A percentile compares a stretch with the other conserved stretches of the same genome.
Conservation (phyloP, 2,888 invertebrate genomes). For the Flexamia atlantica region DNA sequence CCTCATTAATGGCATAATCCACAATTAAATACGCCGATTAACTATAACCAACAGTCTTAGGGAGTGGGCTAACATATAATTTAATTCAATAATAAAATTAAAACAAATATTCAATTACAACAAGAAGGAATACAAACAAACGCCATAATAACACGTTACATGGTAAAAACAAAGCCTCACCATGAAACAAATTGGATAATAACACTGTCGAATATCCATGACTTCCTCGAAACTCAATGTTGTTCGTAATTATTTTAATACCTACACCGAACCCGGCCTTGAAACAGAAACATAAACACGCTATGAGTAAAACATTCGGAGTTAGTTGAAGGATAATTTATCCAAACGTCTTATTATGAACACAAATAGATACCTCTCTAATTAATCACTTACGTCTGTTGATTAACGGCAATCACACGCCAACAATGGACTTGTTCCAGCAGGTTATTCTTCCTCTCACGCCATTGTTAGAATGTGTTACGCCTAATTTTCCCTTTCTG, state of each 20-base stretch:
- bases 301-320: no score
- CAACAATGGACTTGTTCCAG: conserved; percentile 21
- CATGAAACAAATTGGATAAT: conserved; percentile 21
- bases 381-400: conserved; percentile 27
- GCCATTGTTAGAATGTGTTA: conserved; percentile 41
- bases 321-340: not conserved
- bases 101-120: no score
- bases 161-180: not conserved
- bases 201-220: not conserved
- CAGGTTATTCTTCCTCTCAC: conserved; percentile 1
- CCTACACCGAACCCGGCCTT: not conserved
- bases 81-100: no score
- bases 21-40: no score
- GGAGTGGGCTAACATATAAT: no score
- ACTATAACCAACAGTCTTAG: no score
- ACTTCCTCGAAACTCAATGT: not conserved
- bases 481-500: conserved; percentile 35
- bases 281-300: no score
- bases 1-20: no score
- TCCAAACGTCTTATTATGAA: not conserved
- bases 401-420: conserved; percentile 14
- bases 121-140: no score
- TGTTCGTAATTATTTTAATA: not conserved
- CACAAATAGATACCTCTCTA: conserved; percentile 6
- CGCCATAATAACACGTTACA: no score